Evolutionary conservation across 2,113 vertebrate species (phyloP).

Genomic region (Podocnemis expansa): DNA sequence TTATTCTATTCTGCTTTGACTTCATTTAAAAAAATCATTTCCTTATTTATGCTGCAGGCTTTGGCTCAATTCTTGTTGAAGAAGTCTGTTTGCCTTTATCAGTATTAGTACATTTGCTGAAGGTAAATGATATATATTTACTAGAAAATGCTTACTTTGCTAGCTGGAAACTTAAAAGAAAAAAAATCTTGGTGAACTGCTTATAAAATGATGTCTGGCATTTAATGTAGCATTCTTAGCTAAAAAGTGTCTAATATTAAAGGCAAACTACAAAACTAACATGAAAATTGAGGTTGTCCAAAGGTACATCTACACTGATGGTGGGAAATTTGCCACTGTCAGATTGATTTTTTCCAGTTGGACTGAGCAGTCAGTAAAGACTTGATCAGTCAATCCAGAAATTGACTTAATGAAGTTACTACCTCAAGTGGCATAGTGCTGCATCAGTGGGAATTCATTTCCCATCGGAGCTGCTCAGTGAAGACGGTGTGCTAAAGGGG

Average conservation of each 20-base stretch:
- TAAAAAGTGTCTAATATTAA: background rate
- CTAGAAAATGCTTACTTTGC: slow-evolving; percentile 23
- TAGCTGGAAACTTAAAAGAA: slow-evolving; percentile 57
- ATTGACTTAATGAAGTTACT: too few species aligned
- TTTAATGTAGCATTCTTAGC: slow-evolving; percentile 44
- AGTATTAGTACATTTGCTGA: slow-evolving; percentile 59
- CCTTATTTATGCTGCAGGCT: slow-evolving; percentile 67
- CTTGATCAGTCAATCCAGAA: too few species aligned
- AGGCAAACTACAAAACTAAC: slow-evolving; percentile 37
- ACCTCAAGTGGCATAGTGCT: too few species aligned
- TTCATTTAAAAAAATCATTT: slow-evolving; percentile 69
- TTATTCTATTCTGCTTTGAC: slow-evolving; percentile 59
- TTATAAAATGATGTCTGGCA: slow-evolving; percentile 37
- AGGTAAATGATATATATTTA: slow-evolving; percentile 60
- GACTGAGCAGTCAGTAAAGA: too few species aligned
- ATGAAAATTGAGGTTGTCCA: background rate
- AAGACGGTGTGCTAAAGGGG: too few species aligned
- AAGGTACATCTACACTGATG: too few species aligned
- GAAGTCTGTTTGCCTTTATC: slow-evolving; percentile 55
- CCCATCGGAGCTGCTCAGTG: too few species aligned
- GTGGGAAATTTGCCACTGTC: too few species aligned
- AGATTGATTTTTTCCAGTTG: too few species aligned
- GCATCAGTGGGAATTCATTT: too few species aligned
- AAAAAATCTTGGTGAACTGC: slow-evolving; percentile 34
- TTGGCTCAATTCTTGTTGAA: slow-evolving; percentile 53